Evolutionary conservation across 2,797 vertebrate species (phyloP).

Genomic region (Eospalax fontanierii): DNA sequence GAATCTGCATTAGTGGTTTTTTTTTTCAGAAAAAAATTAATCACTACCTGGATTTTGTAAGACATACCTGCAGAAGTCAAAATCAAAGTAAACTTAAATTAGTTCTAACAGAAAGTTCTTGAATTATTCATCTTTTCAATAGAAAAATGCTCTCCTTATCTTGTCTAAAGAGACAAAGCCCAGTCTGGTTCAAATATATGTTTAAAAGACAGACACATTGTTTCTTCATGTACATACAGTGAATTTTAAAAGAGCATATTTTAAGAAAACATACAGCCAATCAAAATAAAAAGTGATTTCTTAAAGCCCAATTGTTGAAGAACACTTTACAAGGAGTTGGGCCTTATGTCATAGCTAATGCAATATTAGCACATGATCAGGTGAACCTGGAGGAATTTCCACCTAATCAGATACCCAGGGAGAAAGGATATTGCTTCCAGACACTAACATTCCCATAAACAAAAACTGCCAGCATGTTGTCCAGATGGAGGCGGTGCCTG

Average conservation of each 20-base stretch:
- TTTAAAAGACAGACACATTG: conserved; percentile 52
- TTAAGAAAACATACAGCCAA: conserved; percentile 44
- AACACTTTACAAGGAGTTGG: conserved; percentile 84
- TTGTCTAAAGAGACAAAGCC: conserved; percentile 81
- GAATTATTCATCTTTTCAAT: conserved; percentile 86
- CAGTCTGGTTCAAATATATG: conserved; percentile 73
- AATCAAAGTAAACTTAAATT: conserved; percentile 81
- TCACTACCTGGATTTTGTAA: conserved; percentile 79
- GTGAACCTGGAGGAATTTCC: conserved; percentile 85
- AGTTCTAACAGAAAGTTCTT: conserved; percentile 83
- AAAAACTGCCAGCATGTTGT: neutral
- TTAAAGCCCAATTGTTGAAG: conserved; percentile 68
- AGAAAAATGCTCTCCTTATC: conserved; percentile 80
- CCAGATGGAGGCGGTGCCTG: neutral
- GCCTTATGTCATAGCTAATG: conserved; percentile 86
- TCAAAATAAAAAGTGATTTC: conserved; percentile 11
- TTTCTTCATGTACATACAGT: conserved; percentile 58
- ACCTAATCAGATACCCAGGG: conserved; percentile 81
- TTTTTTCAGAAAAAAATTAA: conserved; percentile 69
- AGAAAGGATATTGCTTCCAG: conserved; percentile 81
- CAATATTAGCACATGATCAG: conserved; percentile 83
- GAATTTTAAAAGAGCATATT: conserved; percentile 58
- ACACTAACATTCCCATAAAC: conserved; percentile 71
- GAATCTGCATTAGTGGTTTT: conserved; percentile 55
- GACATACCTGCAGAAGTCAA: conserved; percentile 81